Base-by-base conservation (phyloP, 2,888 invertebrate species). In the Pyrrhia umbra region DNA sequence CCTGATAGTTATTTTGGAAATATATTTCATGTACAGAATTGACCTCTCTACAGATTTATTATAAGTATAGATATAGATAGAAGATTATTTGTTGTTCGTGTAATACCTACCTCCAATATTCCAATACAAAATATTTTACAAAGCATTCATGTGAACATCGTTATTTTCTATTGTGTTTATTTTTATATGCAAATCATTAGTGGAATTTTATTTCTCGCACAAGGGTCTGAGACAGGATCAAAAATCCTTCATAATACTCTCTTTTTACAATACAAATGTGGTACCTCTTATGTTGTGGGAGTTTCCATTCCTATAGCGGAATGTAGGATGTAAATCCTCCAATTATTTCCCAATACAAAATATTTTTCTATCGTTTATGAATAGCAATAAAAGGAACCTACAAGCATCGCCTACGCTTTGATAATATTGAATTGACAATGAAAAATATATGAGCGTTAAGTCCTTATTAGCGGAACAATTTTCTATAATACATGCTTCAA, bases 221-320 rank as follows among this genome's bases (percentile, higher is more conserved):
- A 9, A 13, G n/a, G 34, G 34, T n/a, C 34, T 34, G 13, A 34
- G n/a, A 34, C 34, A 34, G n/a, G n/a, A 34, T 34, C 34, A 34
- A n/a, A 34, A 1, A 13, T 34, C 34, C 34, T n/a, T n/a, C 34
- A n/a, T 34, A n/a, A 34, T 34, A n/a, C 34, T 34, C 34, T 34
- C 34, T 34, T n/a, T n/a, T 34, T n/a, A 34, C 34, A 34, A 34
- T 34, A n/a, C 34, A n/a, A 34, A 34, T n/a, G n/a, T n/a, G 34
- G 34, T 34, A n/a, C 5, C 34, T 34, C n/a, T 34, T n/a, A n/a
- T 34, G 34, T 34, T 13, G 34, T 34, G 34, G 34, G 13, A 34
- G n/a, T 34, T 34, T 34, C 13, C 34, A 4, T n/a, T 34, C 34
- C 34, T 34, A n/a, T n/a, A 34, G 34, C 34, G 5, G 5, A 34